Evolutionary conservation across 2,888 invertebrate genomes (phyloP).

Genomic region (Coelinius sp.): DNA sequence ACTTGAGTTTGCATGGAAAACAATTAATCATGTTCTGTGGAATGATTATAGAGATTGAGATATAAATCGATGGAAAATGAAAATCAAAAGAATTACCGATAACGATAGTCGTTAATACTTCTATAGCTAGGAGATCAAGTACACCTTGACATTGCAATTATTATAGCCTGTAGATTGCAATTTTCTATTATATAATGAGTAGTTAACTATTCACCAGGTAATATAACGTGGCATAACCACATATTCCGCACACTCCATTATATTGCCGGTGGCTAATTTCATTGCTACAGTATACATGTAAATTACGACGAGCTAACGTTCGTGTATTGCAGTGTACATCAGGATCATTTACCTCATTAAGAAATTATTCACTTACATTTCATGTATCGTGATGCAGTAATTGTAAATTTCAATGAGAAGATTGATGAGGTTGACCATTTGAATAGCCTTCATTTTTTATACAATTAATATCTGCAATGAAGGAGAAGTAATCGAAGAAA

Average conservation of each 20-base stretch:
- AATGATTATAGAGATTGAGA: background rate
- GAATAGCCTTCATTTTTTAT: background rate
- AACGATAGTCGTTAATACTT: conserved; percentile 8
- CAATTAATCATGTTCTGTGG: background rate
- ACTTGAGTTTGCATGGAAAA: background rate
- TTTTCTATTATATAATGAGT: conserved; percentile 18
- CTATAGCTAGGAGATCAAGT: conserved; percentile 27
- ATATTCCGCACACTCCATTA: conserved; percentile 2
- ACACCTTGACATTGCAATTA: conserved; percentile 18
- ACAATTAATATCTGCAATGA: background rate
- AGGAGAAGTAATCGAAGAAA: background rate
- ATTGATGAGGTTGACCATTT: background rate
- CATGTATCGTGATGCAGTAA: background rate
- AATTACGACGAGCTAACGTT: conserved; percentile 33
- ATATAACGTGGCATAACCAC: conserved; percentile 25
- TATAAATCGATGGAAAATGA: background rate
- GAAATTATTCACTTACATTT: conserved; percentile 27
- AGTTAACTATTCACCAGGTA: background rate
- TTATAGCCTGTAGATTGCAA: background rate
- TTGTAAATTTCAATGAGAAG: conserved; percentile 7
- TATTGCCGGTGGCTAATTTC: conserved; percentile 22
- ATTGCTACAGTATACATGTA: conserved; percentile 12
- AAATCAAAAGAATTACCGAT: background rate
- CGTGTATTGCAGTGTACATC: background rate
- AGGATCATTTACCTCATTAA: conserved; percentile 24